Conservation (phyloP, 2,797 vertebrate genomes). For the Cryptoblepharus egeriae region DNA sequence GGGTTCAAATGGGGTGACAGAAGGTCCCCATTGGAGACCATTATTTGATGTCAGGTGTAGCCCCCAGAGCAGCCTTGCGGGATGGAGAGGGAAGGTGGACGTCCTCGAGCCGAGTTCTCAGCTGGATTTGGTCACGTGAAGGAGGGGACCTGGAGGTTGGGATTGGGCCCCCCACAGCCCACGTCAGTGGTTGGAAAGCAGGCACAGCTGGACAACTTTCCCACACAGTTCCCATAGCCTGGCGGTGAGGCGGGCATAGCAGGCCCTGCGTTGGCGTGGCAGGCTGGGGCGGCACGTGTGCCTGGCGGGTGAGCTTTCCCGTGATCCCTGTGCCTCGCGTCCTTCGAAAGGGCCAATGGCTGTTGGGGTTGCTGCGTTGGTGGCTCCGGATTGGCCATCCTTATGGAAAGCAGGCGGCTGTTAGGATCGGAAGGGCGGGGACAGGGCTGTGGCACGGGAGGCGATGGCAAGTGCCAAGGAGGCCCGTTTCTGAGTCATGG, state of each 20-base stretch:
- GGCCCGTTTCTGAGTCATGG: conserved; percentile 39
- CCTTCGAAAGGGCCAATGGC: not conserved
- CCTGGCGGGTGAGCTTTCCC: not conserved
- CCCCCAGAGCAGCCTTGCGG: too few species aligned
- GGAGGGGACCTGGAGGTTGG: too few species aligned
- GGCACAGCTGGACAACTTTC: too few species aligned
- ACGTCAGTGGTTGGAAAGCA: not conserved
- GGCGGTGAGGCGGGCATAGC: not conserved
- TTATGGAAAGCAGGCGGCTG: not conserved
- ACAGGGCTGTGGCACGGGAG: not conserved
- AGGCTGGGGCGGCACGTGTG: not conserved
- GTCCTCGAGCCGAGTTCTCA: too few species aligned
- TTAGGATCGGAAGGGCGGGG: not conserved
- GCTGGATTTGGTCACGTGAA: too few species aligned
- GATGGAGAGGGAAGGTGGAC: too few species aligned
- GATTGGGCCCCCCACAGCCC: too few species aligned
- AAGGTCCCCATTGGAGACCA: too few species aligned
- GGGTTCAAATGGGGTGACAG: too few species aligned
- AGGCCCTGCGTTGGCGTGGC: not conserved
- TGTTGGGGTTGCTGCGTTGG: not conserved
- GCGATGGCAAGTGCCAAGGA: not conserved
- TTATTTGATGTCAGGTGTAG: too few species aligned
- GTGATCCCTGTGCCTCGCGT: not conserved
- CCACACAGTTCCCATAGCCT: too few species aligned
- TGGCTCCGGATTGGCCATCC: not conserved